Evolutionary conservation across 1,140 invertebrate genomes (phyloP), one percentile per base, ranked within the genome.

Genomic region (Hesperophylax magnus): DNA sequence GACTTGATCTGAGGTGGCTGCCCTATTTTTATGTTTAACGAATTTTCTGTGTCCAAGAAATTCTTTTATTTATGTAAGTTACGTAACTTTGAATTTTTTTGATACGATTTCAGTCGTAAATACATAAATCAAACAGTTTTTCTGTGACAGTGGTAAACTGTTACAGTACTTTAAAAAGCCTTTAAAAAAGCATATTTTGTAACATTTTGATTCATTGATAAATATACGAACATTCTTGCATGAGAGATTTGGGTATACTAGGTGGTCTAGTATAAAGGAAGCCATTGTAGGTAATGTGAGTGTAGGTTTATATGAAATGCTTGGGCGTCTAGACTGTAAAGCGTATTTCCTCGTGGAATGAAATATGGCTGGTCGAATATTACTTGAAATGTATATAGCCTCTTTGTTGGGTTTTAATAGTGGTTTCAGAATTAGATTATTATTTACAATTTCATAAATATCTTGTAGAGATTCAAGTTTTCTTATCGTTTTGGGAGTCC

Each of bases 301-400:
- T 31, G 8, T 63, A 34, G 24, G 15, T 34, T 58, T 58, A 58
- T 58, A 20, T 58, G n/a, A 27, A 24, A 27, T 15, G 20, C 67
- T 65, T 31, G 17, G 39, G 34, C 67, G 65, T 69, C 65, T 71
- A 71, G 34, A 71, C 34, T 71, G 20, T 52, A 20, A 71, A 52
- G 20, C 67, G 34, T 71, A 71, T 71, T 71, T 47, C 39, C 67
- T 14, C 34, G 11, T n/a, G 39, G 34, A 71, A 71, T 71, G 34
- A 69, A 39, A 69, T 69, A 69, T 47, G 3, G 67, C 67, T 20
- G 67, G 39, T 71, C n/a, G 22, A 8, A 52, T 71, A 17, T 71
- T 71, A 71, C 17, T 71, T 0, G 15, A 71, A 11, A 65, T 65
- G 47, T 52, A 5, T 47, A 65, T 27, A 22, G 61, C 24, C 7